Base-by-base conservation (phyloP, 2,888 invertebrate genomes). In the Cataglyphis altisquamis region DNA sequence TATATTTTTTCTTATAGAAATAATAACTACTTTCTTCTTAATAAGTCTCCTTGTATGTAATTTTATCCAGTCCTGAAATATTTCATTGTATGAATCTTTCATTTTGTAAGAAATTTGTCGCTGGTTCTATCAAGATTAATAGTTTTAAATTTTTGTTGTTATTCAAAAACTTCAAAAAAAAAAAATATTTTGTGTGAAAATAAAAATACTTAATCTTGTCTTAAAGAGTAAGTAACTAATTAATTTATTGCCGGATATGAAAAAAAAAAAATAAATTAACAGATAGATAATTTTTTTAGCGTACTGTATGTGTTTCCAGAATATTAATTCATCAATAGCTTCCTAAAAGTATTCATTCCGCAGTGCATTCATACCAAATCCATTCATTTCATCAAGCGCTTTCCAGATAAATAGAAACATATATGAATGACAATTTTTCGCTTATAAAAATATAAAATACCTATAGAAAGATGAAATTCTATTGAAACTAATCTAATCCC, bases 321-420 rank as follows among this genome's bases (percentile, higher is more conserved):
- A 78, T 70, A 78, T 72, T 80, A 60, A 77, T 70, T 77, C 57
- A 78, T 36, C 45, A 60, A 72, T 72, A 21, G 55, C 29, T 55
- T 41, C 32, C 41, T 21, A 12, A 32, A 41, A 12, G 18, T 18
- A 41, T 72, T 70, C 21, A 36, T 60, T 70, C 18, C 15, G 70
- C 57, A 45, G 21, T 52, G 15, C 10, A 18, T 55, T 10, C 18
- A 6, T 36, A 36, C 6, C 18, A 32, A 70, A 78, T 60, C 32
- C 12, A 60, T 70, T 78, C n/a, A 5, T 41, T n/a, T 57, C 41
- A 57, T 8, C 39, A 18, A 57, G 21, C 10, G 0, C 41, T 70
- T 70, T 70, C 41, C 57, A 32, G 10, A 70, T 21, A 78, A 72
- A 78, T 70, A 25, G 10, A 41, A 57, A 45, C 39, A 77, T 39